Conservation (phyloP, 2,113 vertebrate species). For the Mesoclemmys tuberculata region DNA sequence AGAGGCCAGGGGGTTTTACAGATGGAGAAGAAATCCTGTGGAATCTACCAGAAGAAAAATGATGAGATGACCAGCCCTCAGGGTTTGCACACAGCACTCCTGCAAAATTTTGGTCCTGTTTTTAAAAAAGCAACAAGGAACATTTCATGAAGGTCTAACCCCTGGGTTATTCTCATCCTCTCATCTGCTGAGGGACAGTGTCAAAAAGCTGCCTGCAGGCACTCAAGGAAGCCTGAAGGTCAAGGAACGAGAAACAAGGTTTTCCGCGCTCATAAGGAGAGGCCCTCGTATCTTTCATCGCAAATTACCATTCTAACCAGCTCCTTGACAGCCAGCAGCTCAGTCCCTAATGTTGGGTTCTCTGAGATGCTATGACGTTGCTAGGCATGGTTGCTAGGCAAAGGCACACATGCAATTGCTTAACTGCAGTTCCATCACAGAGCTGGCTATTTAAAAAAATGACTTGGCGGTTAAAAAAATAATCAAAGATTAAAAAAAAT, state of each 20-base stretch:
- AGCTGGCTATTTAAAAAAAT: background rate
- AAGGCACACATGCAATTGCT: constrained; percentile 34
- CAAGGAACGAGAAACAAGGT: background rate
- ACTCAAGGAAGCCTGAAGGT: background rate
- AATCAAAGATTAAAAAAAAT: fast-evolving
- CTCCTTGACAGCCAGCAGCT: background rate
- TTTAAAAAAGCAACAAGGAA: fast-evolving
- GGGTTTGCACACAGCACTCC: background rate
- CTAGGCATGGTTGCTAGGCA: constrained; percentile 69
- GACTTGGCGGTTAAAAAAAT: background rate
- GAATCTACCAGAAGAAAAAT: background rate
- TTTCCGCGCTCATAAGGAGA: background rate
- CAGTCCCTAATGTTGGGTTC: background rate
- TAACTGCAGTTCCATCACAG: background rate
- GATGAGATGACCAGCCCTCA: background rate
- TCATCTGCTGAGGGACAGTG: background rate
- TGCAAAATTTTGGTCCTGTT: background rate
- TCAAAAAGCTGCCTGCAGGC: background rate
- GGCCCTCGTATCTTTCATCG: background rate
- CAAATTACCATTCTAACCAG: constrained; percentile 34
- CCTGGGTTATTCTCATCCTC: background rate
- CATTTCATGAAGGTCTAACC: fast-evolving
- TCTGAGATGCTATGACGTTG: background rate
- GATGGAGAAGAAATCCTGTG: background rate
- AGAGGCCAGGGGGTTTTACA: background rate